Conservation (phyloP, 1,140 invertebrate genomes). For the Dolichoris vasculosae region DNA sequence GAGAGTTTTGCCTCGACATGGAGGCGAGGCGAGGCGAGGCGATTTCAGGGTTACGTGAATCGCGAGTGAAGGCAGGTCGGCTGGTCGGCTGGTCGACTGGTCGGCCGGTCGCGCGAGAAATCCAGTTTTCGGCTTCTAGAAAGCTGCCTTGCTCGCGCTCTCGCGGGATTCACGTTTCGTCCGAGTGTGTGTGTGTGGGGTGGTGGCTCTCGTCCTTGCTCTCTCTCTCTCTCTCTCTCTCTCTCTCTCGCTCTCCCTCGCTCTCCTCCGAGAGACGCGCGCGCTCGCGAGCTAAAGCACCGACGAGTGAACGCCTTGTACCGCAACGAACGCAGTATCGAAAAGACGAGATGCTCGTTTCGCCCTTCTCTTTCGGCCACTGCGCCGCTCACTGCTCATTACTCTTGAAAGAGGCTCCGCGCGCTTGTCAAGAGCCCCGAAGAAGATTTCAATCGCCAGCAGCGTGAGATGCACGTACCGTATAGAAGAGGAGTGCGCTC, state of each 20-base stretch:
- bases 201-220: slow-evolving; percentile 66
- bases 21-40: slow-evolving; percentile 24
- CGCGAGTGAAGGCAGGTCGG: slow-evolving; percentile 45
- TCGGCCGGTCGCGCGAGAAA: slow-evolving; percentile 51
- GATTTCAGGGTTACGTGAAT: slow-evolving; percentile 50
- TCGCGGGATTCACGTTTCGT: slow-evolving; percentile 54
- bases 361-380: slow-evolving; percentile 27
- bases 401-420: slow-evolving; percentile 53
- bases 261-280: not conserved
- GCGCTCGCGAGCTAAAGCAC: not conserved
- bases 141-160: slow-evolving; percentile 56
- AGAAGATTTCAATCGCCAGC: slow-evolving; percentile 57
- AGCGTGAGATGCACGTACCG: not conserved
- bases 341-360: slow-evolving; percentile 45
- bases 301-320: slow-evolving; percentile 56
- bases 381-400: slow-evolving; percentile 57
- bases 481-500: slow-evolving; percentile 29
- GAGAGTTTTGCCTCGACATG: not conserved
- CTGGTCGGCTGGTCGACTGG: slow-evolving; percentile 13
- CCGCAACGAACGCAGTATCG: not conserved
- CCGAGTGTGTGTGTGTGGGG: slow-evolving; percentile 59
- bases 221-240: slow-evolving; percentile 59
- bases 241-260: too few species aligned
- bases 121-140: slow-evolving; percentile 71
- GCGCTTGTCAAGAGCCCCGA: slow-evolving; percentile 51